Percentiles rank a stretch among this genome's conserved stretches.
Conservation (phyloP, 35 echinoderm and acorn worm species). For the Hemicentrotus pulcherrimus region DNA sequence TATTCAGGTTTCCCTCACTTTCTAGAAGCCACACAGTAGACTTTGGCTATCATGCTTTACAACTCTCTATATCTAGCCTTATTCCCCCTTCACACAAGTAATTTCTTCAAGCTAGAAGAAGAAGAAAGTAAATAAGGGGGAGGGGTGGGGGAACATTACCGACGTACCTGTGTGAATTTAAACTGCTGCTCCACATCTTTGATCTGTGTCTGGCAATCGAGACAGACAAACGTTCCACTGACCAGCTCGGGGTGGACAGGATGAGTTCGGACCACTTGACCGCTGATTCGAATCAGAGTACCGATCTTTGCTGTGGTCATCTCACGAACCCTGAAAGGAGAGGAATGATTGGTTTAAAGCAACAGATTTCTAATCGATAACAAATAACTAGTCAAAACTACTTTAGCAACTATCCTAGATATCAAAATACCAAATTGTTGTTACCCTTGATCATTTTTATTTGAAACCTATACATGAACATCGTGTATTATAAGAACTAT, state of each 20-base stretch:
- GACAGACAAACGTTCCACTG: conserved; percentile 89
- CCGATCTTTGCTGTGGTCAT: conserved; percentile 97
- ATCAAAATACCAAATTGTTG: too few species aligned
- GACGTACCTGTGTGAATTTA: conserved; percentile 93
- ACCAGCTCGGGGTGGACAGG: conserved; percentile 95
- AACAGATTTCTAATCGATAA: neutral
- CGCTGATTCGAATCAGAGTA: conserved; percentile 90
- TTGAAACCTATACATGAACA: too few species aligned
- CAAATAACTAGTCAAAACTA: too few species aligned
- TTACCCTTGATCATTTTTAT: too few species aligned
- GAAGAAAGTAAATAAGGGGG: neutral
- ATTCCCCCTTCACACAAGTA: too few species aligned
- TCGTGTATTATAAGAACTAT: too few species aligned
- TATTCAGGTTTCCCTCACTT: too few species aligned
- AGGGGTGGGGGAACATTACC: neutral
- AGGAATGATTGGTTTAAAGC: neutral
- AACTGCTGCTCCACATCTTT: conserved; percentile 99
- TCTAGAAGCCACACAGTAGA: too few species aligned
- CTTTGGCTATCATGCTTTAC: too few species aligned
- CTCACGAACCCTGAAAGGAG: conserved; percentile 76
- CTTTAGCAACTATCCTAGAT: too few species aligned
- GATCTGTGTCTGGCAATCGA: conserved; percentile 94
- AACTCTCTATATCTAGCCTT: too few species aligned
- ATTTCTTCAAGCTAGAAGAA: neutral
- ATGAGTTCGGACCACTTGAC: conserved; percentile 95